phyloP scores from a whole-genome alignment of 1,140 invertebrate genomes.

The Euwallacea similis region DNA sequence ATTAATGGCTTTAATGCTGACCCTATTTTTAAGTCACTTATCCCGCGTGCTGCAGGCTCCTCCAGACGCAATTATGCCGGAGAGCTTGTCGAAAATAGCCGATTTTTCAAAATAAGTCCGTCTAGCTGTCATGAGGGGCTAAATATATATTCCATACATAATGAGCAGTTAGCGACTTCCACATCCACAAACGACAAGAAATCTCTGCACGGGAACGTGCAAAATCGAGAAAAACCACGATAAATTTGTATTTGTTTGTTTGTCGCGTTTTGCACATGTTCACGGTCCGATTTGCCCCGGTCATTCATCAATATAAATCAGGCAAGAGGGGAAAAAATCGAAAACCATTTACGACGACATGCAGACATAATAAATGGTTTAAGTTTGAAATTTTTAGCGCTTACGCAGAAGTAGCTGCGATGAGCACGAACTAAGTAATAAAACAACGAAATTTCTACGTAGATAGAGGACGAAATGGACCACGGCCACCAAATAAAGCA shows the following conservation, averaged over 20 bases:
- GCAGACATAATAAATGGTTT: slow-evolving; percentile 23
- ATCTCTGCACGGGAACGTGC: neutral
- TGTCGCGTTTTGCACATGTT: neutral
- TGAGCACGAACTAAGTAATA: too few species aligned
- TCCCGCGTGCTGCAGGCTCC: neutral
- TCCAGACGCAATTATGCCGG: slow-evolving; percentile 6
- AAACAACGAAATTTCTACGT: too few species aligned
- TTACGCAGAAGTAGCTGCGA: too few species aligned
- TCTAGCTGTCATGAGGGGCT: slow-evolving; percentile 9
- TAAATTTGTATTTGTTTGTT: slow-evolving; percentile 1
- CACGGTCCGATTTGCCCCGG: slow-evolving; percentile 2
- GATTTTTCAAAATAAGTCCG: slow-evolving; percentile 9
- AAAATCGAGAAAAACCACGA: neutral
- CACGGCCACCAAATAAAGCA: too few species aligned
- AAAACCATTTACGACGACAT: slow-evolving; percentile 14
- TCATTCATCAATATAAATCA: slow-evolving; percentile 8
- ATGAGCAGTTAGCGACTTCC: slow-evolving; percentile 4
- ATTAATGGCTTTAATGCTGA: slow-evolving; percentile 6
- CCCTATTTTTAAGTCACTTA: slow-evolving; percentile 10
- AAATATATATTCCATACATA: slow-evolving; percentile 12
- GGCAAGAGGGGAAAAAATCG: slow-evolving; percentile 5
- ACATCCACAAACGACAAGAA: neutral
- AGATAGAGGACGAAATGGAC: too few species aligned
- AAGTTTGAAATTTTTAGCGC: too few species aligned
- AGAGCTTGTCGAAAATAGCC: slow-evolving; percentile 14